Percentiles rank a stretch among this genome's conserved stretches.
Evolutionary conservation across 1,140 invertebrate genomes (phyloP).

Genomic region (Orussus abietinus): DNA sequence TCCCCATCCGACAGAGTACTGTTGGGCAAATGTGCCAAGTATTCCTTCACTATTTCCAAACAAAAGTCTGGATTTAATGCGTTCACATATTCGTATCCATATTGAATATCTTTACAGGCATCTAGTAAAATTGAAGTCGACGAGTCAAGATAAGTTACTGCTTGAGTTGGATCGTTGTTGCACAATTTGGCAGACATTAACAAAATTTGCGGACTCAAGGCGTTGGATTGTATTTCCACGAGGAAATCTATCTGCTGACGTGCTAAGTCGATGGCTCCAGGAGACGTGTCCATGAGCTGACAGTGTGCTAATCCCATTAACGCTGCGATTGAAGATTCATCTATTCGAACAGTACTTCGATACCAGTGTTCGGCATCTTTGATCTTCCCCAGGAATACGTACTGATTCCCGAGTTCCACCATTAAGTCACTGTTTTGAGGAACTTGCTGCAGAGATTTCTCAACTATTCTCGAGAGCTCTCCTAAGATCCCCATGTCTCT

Average conservation of each 20-base stretch:
- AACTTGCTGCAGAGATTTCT: conserved; percentile 72
- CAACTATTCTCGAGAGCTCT: conserved; percentile 69
- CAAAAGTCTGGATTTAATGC: conserved; percentile 83
- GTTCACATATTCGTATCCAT: conserved; percentile 72
- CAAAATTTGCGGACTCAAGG: conserved; percentile 58
- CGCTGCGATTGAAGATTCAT: conserved; percentile 76
- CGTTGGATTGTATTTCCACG: conserved; percentile 70
- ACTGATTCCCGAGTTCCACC: conserved; percentile 78
- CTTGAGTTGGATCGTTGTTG: conserved; percentile 58
- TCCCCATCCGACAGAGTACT: conserved; percentile 22
- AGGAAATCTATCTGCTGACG: conserved; percentile 84
- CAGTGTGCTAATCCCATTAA: conserved; percentile 78
- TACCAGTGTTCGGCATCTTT: conserved; percentile 78
- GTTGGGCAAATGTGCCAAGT: conserved; percentile 68
- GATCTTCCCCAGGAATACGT: conserved; percentile 65
- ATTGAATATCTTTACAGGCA: conserved; percentile 60
- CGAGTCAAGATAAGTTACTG: conserved; percentile 64
- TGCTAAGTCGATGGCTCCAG: conserved; percentile 62
- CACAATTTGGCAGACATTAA: conserved; percentile 67
- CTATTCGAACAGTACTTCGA: conserved; percentile 74
- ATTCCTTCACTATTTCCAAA: conserved; percentile 73
- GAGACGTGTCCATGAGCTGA: conserved; percentile 62
- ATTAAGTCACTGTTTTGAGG: conserved; percentile 66
- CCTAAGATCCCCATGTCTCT: conserved; percentile 66
- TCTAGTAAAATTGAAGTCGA: conserved; percentile 69